Base-by-base conservation (phyloP, 2,797 vertebrate species). In the Acomys russatus region DNA sequence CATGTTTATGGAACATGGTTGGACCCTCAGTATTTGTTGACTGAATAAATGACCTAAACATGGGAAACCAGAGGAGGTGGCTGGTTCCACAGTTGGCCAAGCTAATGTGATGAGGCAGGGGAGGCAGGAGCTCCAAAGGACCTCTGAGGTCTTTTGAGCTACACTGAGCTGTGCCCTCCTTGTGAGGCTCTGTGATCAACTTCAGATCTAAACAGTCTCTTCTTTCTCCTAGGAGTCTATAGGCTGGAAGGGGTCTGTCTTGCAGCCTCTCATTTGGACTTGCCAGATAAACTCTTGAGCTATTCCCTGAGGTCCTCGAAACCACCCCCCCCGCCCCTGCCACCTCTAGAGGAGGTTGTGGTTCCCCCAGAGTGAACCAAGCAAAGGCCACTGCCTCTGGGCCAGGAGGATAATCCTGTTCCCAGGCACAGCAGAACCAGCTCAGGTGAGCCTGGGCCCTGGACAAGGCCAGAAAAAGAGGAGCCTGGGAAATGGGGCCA, bases 1-100 rank as follows among this genome's bases (percentile, higher is more conserved):
- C 0, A 0, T 0, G 0, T 15, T 80, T 61, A 5, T 79, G 18
- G 9, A 17, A 7, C 56, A 63, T 25, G 0, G 0, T 20, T 28
- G 56, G 22, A 20, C 6, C 6, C 3, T n/a, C n/a, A 0, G 2
- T 10, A 15, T 51, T 84, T 73, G 73, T 79, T 71, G 54, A 77
- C 17, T 2, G 5, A 17, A 35, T 11, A 44, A 49, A 23, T 64
- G 73, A 38, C 7, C 11, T 28, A 49, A 1, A 11, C 9, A 51
- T 7, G 10, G 35, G 33, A 2, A 33, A 3, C 10, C 35, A 56
- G 15, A 74, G 66, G 15, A 3, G 25, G 9, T 7, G 56, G 49
- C 38, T 3, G 7, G 12, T 18, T 74, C 59, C 10, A 23, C 9
- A 3, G 7, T 56, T 28, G 70, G 38, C 44, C 9, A 28, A 54